Conservation (phyloP, 1,140 invertebrate genomes). For the Ostrea edulis region DNA sequence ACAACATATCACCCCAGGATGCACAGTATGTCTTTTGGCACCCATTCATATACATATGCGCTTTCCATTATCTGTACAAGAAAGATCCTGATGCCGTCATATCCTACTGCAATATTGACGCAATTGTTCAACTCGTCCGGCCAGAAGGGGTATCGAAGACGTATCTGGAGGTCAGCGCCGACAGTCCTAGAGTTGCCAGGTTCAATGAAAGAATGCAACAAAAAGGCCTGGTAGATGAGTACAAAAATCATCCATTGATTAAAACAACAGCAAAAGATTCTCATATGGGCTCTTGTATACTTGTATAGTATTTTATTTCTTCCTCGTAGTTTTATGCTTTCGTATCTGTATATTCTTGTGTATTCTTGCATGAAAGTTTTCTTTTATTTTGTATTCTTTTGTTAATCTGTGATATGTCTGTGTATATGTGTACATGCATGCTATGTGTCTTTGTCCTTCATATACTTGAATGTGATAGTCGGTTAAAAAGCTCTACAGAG, state of each 20-base stretch:
- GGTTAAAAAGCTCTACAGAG: too few relatives aligned
- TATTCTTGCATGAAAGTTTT: too few relatives aligned
- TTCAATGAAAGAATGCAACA: background rate
- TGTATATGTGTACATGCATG: too few relatives aligned
- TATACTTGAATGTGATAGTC: too few relatives aligned
- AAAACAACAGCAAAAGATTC: background rate
- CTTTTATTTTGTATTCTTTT: too few relatives aligned
- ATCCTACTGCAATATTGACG: background rate
- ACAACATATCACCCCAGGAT: background rate
- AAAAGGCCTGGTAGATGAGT: background rate
- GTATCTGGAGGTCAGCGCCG: background rate
- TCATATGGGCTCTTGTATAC: too few relatives aligned
- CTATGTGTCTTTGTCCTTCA: too few relatives aligned
- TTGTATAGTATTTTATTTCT: too few relatives aligned
- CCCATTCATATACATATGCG: slow-evolving; percentile 74
- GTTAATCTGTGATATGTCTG: too few relatives aligned
- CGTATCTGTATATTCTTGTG: too few relatives aligned
- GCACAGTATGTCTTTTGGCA: slow-evolving; percentile 37
- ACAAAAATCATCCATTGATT: background rate
- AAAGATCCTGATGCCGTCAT: background rate
- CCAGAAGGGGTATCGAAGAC: background rate
- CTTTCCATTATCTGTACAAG: background rate
- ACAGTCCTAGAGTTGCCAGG: background rate
- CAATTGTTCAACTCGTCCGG: background rate
- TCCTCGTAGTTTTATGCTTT: too few relatives aligned